These are phyloP conservation scores for Endotricha flammealis DNA, from an alignment of 2,888 invertebrate species.

Conservation along the genomic window DNA sequence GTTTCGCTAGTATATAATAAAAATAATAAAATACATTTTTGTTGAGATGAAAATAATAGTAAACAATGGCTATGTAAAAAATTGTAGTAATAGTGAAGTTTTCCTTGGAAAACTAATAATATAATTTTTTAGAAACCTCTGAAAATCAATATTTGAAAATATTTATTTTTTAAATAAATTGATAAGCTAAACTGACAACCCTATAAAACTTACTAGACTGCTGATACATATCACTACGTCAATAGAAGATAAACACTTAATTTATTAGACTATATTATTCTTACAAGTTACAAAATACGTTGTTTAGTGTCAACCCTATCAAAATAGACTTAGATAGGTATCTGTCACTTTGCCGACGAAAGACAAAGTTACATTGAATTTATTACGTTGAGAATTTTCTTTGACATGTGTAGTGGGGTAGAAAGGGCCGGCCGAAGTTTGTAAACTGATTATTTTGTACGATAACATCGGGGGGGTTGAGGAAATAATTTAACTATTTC, in stretches of 20 bases:
- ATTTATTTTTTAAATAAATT: no score
- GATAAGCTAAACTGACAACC: constrained; percentile 1
- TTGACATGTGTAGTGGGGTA: constrained; percentile 15
- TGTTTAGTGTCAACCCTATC: constrained; percentile 13
- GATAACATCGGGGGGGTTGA: constrained; percentile 4
- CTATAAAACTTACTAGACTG: neutral
- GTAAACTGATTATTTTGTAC: constrained; percentile 12
- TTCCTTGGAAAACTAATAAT: no score
- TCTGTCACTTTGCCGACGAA: constrained; percentile 22
- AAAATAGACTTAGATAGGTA: constrained; percentile 21
- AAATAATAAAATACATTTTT: neutral
- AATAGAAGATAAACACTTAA: no score
- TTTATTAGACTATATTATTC: neutral
- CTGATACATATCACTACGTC: no score
- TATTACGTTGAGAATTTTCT: constrained; percentile 19
- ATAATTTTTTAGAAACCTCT: no score
- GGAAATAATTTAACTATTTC: neutral
- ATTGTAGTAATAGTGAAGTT: no score
- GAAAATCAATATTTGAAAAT: no score
- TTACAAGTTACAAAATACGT: neutral
- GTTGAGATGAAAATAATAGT: no score
- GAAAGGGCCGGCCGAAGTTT: constrained; percentile 9
- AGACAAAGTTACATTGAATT: constrained; percentile 23
- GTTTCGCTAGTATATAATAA: no score
- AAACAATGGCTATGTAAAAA: no score